A percentile compares a stretch with the other conserved stretches of the same genome.
Evolutionary conservation across 2,113 vertebrate genomes (phyloP).

Genomic region (Acrocephalus kingi): DNA sequence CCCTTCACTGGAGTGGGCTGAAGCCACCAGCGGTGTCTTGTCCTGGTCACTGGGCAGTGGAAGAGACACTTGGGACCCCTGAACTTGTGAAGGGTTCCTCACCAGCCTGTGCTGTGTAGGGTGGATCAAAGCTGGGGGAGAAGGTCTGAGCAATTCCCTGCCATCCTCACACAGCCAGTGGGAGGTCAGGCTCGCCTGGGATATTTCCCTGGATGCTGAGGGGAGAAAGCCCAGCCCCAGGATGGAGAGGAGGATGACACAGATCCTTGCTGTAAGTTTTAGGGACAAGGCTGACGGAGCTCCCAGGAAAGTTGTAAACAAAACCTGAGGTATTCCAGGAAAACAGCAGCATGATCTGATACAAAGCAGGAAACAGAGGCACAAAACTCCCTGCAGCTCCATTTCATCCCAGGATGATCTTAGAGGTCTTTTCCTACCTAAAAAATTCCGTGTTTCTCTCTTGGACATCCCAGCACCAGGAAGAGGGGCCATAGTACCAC

Average conservation of each 20-base stretch:
- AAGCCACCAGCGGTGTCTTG: neutral
- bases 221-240: neutral
- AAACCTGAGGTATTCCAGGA: neutral
- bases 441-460: neutral
- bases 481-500: neutral
- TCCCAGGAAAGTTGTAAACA: neutral
- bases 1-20: rapidly evolving
- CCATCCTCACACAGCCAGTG: neutral
- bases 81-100: too few relatives aligned
- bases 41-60: neutral
- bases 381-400: neutral
- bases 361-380: neutral
- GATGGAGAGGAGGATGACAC: neutral
- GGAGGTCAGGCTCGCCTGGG: neutral
- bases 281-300: neutral
- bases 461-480: rapidly evolving
- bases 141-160: neutral
- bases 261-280: neutral
- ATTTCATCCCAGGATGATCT: neutral
- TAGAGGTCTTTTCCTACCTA: neutral
- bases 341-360: neutral
- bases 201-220: neutral
- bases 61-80: neutral
- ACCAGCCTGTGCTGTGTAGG: neutral
- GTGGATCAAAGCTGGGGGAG: neutral